Evolutionary conservation across 2,888 invertebrate species (phyloP), one percentile per base, ranked within the genome.

Genomic region (Agrilus biguttatus): DNA sequence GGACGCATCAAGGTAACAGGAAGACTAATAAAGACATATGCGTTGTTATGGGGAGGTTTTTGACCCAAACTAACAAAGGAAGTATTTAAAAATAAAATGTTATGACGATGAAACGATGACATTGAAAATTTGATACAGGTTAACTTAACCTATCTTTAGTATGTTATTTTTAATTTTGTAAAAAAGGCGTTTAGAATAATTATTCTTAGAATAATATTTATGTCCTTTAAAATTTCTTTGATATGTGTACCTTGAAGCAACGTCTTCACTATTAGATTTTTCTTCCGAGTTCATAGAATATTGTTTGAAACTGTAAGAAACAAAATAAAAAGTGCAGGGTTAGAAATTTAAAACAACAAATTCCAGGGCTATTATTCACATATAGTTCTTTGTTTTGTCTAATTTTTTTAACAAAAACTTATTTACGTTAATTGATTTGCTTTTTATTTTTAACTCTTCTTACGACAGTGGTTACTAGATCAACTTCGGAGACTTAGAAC

Each of bases 211-310:
- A 38, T 38, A 38, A 13, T 13, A 13, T 14, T 13, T 14, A 13
- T 8, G n/a, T 36, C n/a, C 21, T 21, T 14, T 36, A 8, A 14
- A 8, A 36, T 36, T 5, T 7, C 1, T n/a, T 39, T 40, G 23
- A 33, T 40, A 37, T 43, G 14, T 46, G 56, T 65, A 71, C 71
- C 70, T 68, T 63, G 70, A 69, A 69, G 69, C 66, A 64, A 69
- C 70, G 67, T 66, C 71, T 62, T 63, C 61, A 55, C 57, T 59
- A 53, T 58, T 59, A 52, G 55, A 57, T 53, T 62, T 58, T 53
- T 64, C 62, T 55, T 66, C 59, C 54, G 68, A 58, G 68, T 61
- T 69, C 69, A 70, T 70, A 67, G 66, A 68, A 64, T 59, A 56
- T 48, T 42, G 38, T 45, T 48, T 42, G 43, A 47, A 47, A 44